Evolutionary conservation across 2,797 vertebrate genomes (phyloP).

Genomic region (Oreonectes daqikongensis): DNA sequence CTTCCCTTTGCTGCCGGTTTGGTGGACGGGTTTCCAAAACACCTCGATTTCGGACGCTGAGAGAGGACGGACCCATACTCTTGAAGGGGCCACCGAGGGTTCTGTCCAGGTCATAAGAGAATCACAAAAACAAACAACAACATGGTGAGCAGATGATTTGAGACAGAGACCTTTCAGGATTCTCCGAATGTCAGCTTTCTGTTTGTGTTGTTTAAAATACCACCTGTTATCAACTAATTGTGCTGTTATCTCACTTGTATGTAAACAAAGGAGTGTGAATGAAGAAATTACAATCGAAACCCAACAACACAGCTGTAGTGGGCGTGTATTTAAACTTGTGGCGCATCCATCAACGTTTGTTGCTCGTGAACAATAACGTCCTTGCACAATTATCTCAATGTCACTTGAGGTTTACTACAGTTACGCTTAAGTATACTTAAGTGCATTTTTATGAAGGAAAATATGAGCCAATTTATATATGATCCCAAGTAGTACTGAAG

Average conservation of each 20-base stretch:
- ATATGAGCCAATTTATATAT: no score
- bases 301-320: constrained; percentile 39
- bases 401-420: no score
- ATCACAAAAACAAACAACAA: not conserved
- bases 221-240: constrained; percentile 41
- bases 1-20: constrained; percentile 75
- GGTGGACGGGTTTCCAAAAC: constrained; percentile 79
- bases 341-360: constrained; percentile 15
- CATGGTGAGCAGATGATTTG: not conserved
- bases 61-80: constrained; percentile 71
- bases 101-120: constrained; percentile 61
- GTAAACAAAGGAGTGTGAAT: constrained; percentile 3
- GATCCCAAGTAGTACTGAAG: no score
- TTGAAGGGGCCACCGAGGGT: constrained; percentile 78
- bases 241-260: not conserved
- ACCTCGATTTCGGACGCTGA: constrained; percentile 84
- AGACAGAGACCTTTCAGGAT: not conserved
- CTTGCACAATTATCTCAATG: constrained; percentile 18
- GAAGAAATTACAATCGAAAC: constrained; percentile 41
- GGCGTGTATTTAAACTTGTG: constrained; percentile 7
- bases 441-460: no score
- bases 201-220: not conserved
- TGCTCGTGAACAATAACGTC: constrained; percentile 29
- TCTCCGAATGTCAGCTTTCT: not conserved
- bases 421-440: no score